A percentile compares a stretch with the other conserved stretches of the same genome.
These are phyloP conservation scores for Kuschelorhynchus macadamiae DNA, from an alignment of 2,888 invertebrate genomes.

Conservation along the genomic window DNA sequence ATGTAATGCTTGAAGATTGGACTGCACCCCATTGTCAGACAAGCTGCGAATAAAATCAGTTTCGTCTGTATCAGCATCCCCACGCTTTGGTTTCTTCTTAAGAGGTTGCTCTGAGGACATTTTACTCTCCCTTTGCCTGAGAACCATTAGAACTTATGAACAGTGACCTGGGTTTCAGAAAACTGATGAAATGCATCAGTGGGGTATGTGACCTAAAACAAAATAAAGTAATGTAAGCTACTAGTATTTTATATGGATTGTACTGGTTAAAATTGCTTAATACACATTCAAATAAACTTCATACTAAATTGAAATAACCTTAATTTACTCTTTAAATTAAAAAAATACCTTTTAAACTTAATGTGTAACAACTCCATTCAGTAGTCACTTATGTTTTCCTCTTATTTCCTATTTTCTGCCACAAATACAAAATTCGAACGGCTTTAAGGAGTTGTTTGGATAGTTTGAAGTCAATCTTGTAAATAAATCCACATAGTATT, in stretches of 20 bases:
- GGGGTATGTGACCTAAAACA: constrained; percentile 15
- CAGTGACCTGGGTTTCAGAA: constrained; percentile 2
- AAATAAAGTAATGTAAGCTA: constrained; percentile 8
- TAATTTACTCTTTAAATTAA: constrained; percentile 27
- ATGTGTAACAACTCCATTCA: constrained; percentile 60
- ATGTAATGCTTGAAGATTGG: constrained; percentile 63
- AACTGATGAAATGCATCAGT: constrained; percentile 17
- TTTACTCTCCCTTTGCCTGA: constrained; percentile 72
- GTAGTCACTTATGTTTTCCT: constrained; percentile 56
- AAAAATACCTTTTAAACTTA: constrained; percentile 55
- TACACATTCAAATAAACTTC: no score
- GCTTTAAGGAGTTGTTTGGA: neutral
- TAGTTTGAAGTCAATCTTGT: neutral
- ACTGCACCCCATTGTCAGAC: constrained; percentile 66
- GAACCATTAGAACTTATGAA: constrained; percentile 73
- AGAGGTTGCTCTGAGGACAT: constrained; percentile 88
- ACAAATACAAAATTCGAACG: neutral
- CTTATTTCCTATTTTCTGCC: neutral
- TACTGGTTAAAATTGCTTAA: no score
- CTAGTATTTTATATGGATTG: neutral
- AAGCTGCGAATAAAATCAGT: constrained; percentile 71
- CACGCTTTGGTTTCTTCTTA: constrained; percentile 85
- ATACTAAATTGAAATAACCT: no score
- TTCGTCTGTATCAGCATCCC: constrained; percentile 74
- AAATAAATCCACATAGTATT: constrained; percentile 20